Conservation (phyloP, 2,888 invertebrate genomes). For the Acholoe squamosa region DNA sequence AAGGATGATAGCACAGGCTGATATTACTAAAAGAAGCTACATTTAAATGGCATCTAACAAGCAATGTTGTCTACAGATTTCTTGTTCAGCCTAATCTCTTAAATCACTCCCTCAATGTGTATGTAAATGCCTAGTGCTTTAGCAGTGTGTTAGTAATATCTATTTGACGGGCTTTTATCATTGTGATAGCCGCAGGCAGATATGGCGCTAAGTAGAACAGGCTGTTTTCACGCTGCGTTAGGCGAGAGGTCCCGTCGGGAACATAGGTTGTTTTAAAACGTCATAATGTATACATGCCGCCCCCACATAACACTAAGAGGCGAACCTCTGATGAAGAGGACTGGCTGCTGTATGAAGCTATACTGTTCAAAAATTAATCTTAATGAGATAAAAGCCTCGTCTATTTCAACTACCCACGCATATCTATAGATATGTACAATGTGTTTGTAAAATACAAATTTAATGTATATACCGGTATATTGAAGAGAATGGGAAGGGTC, state of each 20-base stretch:
- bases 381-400: slow-evolving; percentile 34
- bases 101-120: neutral
- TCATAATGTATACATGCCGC: neutral
- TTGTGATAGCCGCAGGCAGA: neutral
- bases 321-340: neutral
- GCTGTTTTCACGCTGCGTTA: slow-evolving; percentile 17
- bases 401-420: neutral
- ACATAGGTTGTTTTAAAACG: slow-evolving; percentile 25
- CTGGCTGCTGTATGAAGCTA: neutral
- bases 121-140: neutral
- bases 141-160: neutral
- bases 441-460: neutral
- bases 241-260: neutral
- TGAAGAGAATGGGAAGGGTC: too few species aligned
- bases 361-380: neutral
- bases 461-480: neutral
- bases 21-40: neutral
- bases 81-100: neutral
- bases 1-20: neutral
- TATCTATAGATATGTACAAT: neutral
- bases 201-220: neutral
- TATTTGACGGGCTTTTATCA: neutral
- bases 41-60: neutral
- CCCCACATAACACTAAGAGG: neutral
- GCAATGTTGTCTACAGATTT: neutral